Base-by-base conservation (phyloP, 1,140 invertebrate species). In the Ips nitidus region DNA sequence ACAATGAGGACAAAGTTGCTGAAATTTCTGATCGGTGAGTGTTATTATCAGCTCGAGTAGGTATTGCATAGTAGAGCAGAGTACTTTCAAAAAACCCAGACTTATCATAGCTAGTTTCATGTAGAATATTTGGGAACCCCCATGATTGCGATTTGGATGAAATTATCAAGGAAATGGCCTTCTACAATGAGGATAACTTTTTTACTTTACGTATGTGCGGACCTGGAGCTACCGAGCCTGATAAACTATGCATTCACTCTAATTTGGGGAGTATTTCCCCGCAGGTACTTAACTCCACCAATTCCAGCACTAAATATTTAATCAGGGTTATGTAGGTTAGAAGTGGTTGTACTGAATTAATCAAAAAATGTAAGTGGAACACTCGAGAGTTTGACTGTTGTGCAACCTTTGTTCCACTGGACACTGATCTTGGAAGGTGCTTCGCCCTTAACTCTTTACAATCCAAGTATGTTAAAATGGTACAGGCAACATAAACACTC, bases 141-240 rank as follows among this genome's bases (percentile, higher is more conserved):
- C 87, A 89, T 67, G 87, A 90, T 74, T 89, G 86, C 61, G 89
- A 88, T 45, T 77, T 89, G 73, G 88, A 89, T 75, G 88, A 89
- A 77, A 85, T 88, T 8, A 78, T 90, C 1, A 87, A 87, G 73
- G 88, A 90, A 76, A 80, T 89, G 53, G 84, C 87, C 1, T 90
- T 84, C 76, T 90, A 86, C 73, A 84, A 86, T 62, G 88, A 87
- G 2, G 82, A 87, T 6, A 86, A 85, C 22, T 89, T 89, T 75
- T 89, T 88, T 70, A 86, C 84, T 1, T 81, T 88, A 36, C 85
- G 89, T 73, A 86, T 86, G 65, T 89, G 88, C 77, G 81, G 81
- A 4, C 79, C 82, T 68, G 61, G 79, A 52, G 73, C 79, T 36
- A n/a, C 4, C 6, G 8, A 47, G 6, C 42, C 4, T 38, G 5